Evolutionary conservation across 2,888 invertebrate species (phyloP).

Genomic region (Morpho helenor): DNA sequence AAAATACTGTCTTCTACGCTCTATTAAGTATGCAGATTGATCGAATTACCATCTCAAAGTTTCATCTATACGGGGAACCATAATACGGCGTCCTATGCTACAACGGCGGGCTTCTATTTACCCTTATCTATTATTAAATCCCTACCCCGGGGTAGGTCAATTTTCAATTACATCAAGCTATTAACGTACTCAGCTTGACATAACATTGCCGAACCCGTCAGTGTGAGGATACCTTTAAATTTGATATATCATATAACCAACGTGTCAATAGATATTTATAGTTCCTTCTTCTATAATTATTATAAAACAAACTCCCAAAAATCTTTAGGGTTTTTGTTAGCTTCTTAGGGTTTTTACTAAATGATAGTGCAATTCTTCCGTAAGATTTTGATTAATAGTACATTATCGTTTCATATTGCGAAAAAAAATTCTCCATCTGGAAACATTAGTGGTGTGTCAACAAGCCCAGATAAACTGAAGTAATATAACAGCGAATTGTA

Average conservation of each 20-base stretch:
- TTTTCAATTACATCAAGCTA: slow-evolving; percentile 55
- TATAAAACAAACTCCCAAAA: too few relatives aligned
- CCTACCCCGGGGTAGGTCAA: slow-evolving; percentile 38
- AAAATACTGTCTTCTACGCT: neutral
- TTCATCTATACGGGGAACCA: slow-evolving; percentile 19
- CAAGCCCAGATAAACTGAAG: too few relatives aligned
- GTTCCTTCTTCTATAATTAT: too few relatives aligned
- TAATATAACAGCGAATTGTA: too few relatives aligned
- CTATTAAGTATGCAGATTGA: slow-evolving; percentile 13
- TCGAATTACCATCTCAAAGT: slow-evolving; percentile 17
- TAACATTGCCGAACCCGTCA: slow-evolving; percentile 10
- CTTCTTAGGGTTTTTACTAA: too few relatives aligned
- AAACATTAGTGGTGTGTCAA: too few relatives aligned
- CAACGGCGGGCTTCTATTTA: slow-evolving; percentile 33
- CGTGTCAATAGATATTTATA: neutral
- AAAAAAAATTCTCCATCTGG: too few relatives aligned
- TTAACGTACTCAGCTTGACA: slow-evolving; percentile 31
- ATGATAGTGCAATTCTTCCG: too few relatives aligned
- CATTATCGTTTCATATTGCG: too few relatives aligned
- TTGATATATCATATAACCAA: slow-evolving; percentile 1
- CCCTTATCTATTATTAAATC: slow-evolving; percentile 57
- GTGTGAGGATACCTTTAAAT: slow-evolving; percentile 18
- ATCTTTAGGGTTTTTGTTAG: too few relatives aligned
- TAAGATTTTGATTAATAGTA: too few relatives aligned
- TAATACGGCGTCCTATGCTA: slow-evolving; percentile 21